phyloP scores from a whole-genome alignment of 2,113 vertebrate species.

The Hucho hucho region DNA sequence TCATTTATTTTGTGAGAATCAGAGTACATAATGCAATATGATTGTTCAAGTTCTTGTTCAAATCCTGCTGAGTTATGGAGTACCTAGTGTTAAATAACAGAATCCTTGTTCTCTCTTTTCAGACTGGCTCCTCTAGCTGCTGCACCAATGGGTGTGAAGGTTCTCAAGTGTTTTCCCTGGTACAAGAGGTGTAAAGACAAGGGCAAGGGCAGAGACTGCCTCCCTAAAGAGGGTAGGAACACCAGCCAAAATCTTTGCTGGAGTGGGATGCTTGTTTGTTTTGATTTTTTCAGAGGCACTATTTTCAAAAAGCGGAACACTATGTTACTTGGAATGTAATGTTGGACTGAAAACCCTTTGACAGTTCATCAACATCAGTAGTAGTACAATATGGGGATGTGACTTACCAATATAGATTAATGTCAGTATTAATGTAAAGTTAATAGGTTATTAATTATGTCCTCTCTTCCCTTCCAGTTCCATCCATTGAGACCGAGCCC shows the following conservation, averaged over 20 bases:
- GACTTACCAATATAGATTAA: not conserved
- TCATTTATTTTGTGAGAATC: not conserved
- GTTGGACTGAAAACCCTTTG: too few relatives aligned
- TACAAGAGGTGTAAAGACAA: conserved; percentile 62
- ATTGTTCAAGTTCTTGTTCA: not conserved
- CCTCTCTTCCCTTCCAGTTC: not conserved
- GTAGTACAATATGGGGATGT: not conserved
- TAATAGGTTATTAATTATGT: not conserved
- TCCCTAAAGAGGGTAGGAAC: conserved; percentile 26
- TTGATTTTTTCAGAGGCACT: too few relatives aligned
- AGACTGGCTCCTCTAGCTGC: conserved; percentile 20
- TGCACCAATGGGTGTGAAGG: conserved; percentile 67
- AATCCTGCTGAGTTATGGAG: too few relatives aligned
- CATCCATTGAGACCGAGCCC: conserved; percentile 27
- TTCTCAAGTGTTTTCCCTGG: conserved; percentile 71
- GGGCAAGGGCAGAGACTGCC: conserved; percentile 42
- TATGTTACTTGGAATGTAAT: too few relatives aligned
- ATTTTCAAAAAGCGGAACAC: too few relatives aligned
- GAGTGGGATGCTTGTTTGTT: too few relatives aligned
- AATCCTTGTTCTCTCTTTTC: not conserved
- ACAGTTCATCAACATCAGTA: not conserved
- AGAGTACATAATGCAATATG: too few relatives aligned
- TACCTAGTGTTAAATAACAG: too few relatives aligned
- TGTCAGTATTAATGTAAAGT: not conserved
- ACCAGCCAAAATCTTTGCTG: not conserved